Evolutionary conservation across 2,888 invertebrate genomes (phyloP).

Genomic region (Agrotis segetum): DNA sequence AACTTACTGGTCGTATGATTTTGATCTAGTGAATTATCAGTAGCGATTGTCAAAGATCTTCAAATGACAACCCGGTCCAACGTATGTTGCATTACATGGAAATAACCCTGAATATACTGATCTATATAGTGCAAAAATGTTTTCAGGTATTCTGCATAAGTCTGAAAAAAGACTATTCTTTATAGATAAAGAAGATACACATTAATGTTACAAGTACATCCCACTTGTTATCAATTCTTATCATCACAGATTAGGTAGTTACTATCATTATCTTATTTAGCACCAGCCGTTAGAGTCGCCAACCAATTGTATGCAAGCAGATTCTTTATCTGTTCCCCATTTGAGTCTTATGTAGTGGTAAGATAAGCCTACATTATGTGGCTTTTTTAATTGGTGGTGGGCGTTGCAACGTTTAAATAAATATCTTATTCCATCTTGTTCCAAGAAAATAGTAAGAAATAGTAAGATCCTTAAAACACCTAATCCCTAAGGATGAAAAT

Average conservation of each 20-base stretch:
- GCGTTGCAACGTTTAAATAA: neutral
- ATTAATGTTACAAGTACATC: neutral
- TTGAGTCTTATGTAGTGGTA: slow-evolving; percentile 18
- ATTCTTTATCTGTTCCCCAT: slow-evolving; percentile 5
- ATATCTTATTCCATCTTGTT: too few relatives aligned
- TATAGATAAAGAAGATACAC: too few relatives aligned
- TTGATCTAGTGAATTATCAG: too few relatives aligned
- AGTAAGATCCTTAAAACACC: too few relatives aligned
- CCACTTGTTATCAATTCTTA: slow-evolving; percentile 6
- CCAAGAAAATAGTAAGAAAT: neutral
- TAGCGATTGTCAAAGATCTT: too few relatives aligned
- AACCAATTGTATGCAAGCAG: slow-evolving; percentile 31
- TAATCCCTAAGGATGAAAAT: neutral
- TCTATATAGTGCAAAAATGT: too few relatives aligned
- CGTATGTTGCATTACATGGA: too few relatives aligned
- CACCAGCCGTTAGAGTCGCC: neutral
- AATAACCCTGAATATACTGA: too few relatives aligned
- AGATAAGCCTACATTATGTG: slow-evolving; percentile 5
- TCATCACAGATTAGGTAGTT: slow-evolving; percentile 14
- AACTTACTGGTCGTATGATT: too few relatives aligned
- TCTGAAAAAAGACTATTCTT: too few relatives aligned
- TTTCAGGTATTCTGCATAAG: too few relatives aligned
- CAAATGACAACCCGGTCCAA: too few relatives aligned
- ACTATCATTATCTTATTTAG: slow-evolving; percentile 7
- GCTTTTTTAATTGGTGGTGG: neutral